Conservation (phyloP, 2,113 vertebrate genomes). For the Buteo buteo region DNA sequence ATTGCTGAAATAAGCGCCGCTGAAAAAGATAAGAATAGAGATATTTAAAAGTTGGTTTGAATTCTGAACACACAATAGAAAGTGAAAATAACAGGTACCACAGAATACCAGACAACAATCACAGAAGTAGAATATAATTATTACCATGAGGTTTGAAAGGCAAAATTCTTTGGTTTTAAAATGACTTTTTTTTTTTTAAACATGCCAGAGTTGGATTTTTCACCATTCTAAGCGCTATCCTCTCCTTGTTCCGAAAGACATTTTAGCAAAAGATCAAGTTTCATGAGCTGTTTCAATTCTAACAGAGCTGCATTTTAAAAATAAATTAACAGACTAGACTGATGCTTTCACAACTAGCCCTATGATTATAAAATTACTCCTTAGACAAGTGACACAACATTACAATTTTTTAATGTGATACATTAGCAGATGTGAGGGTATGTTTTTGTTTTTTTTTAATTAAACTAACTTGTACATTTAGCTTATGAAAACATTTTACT, state of each 20-base stretch:
- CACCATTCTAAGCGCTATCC: neutral
- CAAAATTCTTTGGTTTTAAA: neutral
- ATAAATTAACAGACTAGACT: neutral
- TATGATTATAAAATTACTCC: neutral
- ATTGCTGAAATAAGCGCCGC: slow-evolving; percentile 90
- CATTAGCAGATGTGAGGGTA: neutral
- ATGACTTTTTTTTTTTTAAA: neutral
- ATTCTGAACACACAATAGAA: neutral
- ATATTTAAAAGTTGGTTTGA: neutral
- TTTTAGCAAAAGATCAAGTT: neutral
- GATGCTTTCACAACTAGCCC: neutral
- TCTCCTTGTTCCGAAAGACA: neutral
- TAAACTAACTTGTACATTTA: neutral
- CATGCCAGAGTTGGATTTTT: neutral
- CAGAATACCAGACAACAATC: neutral
- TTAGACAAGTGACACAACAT: neutral
- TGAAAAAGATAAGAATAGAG: slow-evolving; percentile 37
- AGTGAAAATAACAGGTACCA: neutral
- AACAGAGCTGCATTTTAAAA: neutral
- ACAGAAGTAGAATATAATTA: neutral
- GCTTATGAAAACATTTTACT: neutral
- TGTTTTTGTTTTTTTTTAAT: neutral
- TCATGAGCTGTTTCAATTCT: neutral
- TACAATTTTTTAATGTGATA: neutral
- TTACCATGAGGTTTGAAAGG: neutral